Percentiles rank a stretch among this genome's conserved stretches.
phyloP scores from a whole-genome alignment of 2,888 invertebrate species.

The Heliconius charithonia region DNA sequence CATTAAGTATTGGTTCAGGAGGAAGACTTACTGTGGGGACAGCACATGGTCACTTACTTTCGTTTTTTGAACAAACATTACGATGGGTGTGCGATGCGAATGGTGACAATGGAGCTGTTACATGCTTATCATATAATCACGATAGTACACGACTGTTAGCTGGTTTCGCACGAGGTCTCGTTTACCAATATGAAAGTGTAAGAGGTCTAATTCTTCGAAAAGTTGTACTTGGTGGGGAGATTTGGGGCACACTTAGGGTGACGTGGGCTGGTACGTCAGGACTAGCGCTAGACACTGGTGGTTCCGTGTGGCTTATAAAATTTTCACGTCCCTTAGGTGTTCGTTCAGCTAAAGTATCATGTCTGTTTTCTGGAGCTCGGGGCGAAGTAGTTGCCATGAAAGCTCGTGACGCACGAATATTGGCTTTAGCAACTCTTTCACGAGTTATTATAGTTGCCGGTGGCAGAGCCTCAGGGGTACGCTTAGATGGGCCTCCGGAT shows the following conservation, averaged over 20 bases:
- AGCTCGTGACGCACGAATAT: constrained; percentile 82
- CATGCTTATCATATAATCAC: constrained; percentile 92
- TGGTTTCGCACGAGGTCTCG: constrained; percentile 89
- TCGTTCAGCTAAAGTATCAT: constrained; percentile 94
- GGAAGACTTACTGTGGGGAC: constrained; percentile 96
- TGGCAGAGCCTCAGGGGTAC: constrained; percentile 71
- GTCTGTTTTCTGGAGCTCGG: constrained; percentile 97
- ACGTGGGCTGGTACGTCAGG: constrained; percentile 79
- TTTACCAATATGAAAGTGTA: constrained; percentile 94
- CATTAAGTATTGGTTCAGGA: constrained; percentile 87
- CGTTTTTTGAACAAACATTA: constrained; percentile 90
- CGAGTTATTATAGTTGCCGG: constrained; percentile 87
- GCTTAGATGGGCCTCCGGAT: constrained; percentile 88
- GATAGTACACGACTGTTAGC: constrained; percentile 93
- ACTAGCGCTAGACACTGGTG: constrained; percentile 92
- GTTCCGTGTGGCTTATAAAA: constrained; percentile 96
- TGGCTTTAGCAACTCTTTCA: constrained; percentile 97
- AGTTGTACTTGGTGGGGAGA: constrained; percentile 77
- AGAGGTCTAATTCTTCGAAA: constrained; percentile 82
- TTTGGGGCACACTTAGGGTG: constrained; percentile 76
- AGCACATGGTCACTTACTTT: constrained; percentile 94
- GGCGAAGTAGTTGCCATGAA: constrained; percentile 89
- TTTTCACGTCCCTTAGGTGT: constrained; percentile 95
- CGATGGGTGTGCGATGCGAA: constrained; percentile 92
- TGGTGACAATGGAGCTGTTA: constrained; percentile 89